Percentiles rank a stretch among this genome's conserved stretches.
Conservation (phyloP, 1,140 invertebrate genomes). For the Diplogasteroides magnus region DNA sequence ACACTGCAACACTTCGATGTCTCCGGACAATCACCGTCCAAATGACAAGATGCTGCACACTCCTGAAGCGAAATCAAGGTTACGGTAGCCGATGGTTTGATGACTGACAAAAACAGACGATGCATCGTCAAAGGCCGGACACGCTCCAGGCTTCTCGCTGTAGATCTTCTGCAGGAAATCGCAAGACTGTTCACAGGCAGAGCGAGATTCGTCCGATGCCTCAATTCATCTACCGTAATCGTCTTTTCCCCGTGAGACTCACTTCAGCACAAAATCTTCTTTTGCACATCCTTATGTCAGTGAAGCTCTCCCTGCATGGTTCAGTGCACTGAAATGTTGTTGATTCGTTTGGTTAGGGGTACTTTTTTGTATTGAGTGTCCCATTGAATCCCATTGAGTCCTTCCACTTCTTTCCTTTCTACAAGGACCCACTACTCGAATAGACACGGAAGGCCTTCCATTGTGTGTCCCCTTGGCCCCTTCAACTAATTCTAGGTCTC, state of each 20-base stretch:
- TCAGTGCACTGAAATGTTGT: slow-evolving; percentile 30
- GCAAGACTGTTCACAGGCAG: slow-evolving; percentile 42
- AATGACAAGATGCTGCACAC: slow-evolving; percentile 44
- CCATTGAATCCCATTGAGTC: too few species aligned
- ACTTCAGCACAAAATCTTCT: slow-evolving; percentile 18
- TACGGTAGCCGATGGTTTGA: not conserved
- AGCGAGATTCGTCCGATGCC: too few species aligned
- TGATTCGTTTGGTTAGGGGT: too few species aligned
- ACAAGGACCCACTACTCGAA: too few species aligned
- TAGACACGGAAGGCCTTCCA: too few species aligned
- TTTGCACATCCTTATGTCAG: slow-evolving; percentile 29
- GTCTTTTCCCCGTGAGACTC: slow-evolving; percentile 5
- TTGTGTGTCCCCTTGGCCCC: too few species aligned
- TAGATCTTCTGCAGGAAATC: slow-evolving; percentile 38
- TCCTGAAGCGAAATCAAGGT: slow-evolving; percentile 31
- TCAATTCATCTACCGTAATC: too few species aligned
- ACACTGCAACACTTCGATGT: slow-evolving; percentile 39
- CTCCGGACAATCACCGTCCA: slow-evolving; percentile 44
- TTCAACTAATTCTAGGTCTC: too few species aligned
- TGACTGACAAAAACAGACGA: not conserved
- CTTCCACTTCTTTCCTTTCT: too few species aligned
- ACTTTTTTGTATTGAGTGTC: too few species aligned
- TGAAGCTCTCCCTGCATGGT: slow-evolving; percentile 21
- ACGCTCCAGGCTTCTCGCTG: slow-evolving; percentile 38
- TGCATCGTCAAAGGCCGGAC: slow-evolving; percentile 27